A percentile compares a stretch with the other conserved stretches of the same genome.
These are phyloP conservation scores for Drosophila putrida DNA, from an alignment of 2,888 invertebrate genomes.

Conservation along the genomic window DNA sequence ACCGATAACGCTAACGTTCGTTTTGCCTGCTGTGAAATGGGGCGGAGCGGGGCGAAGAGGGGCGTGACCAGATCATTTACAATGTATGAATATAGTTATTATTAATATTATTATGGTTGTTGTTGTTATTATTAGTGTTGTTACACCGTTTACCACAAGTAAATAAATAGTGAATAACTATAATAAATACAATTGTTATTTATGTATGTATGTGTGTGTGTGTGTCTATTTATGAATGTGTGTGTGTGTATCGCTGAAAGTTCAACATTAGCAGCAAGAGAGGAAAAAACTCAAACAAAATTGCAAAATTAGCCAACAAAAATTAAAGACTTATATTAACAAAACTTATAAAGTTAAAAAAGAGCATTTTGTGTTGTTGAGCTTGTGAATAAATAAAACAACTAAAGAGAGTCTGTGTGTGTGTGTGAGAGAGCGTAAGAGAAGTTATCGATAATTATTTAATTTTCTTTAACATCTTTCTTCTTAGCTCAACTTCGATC, in stretches of 20 bases:
- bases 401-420: constrained; percentile 36
- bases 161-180: constrained; percentile 26
- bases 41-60: not conserved
- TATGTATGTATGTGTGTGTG: constrained; percentile 25
- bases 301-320: constrained; percentile 32
- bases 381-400: constrained; percentile 35
- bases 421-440: constrained; percentile 20
- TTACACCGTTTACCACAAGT: constrained; percentile 47
- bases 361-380: constrained; percentile 42
- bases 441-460: too few relatives aligned
- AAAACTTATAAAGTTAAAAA: constrained; percentile 34
- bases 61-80: constrained; percentile 11
- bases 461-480: too few relatives aligned
- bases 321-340: not conserved
- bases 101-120: constrained; percentile 13
- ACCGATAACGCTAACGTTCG: not conserved
- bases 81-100: constrained; percentile 24
- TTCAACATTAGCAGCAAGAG: constrained; percentile 13
- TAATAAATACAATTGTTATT: constrained; percentile 33
- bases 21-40: not conserved
- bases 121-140: constrained; percentile 28
- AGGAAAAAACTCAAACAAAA: constrained; percentile 10
- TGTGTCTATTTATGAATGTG: constrained; percentile 6
- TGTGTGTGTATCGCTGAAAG: constrained; percentile 22
- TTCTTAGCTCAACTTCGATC: too few relatives aligned